A percentile compares a stretch with the other conserved stretches of the same genome.
Conservation (phyloP, 2,113 vertebrate genomes). For the Apus apus region DNA sequence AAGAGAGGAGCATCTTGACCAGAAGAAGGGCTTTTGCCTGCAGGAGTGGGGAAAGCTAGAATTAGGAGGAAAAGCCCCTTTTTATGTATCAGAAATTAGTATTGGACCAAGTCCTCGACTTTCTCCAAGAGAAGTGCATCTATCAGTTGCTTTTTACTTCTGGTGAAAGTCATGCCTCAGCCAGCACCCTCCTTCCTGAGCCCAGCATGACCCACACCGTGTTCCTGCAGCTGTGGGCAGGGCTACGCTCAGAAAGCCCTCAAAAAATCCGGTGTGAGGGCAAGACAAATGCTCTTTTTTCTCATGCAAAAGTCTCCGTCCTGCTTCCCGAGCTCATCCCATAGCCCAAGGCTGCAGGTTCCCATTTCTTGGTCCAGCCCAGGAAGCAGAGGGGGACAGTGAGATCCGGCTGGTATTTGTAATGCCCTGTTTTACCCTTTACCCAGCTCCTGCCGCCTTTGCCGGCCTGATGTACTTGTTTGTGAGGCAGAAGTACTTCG, state of each 20-base stretch:
- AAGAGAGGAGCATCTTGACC: background rate
- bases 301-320: background rate
- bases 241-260: background rate
- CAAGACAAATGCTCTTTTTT: background rate
- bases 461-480: conserved; percentile 91
- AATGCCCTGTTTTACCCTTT: background rate
- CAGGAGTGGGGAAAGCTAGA: background rate
- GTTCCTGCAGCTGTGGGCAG: background rate
- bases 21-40: background rate
- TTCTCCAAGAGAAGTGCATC: background rate
- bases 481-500: conserved; percentile 94
- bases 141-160: background rate
- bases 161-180: background rate
- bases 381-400: background rate
- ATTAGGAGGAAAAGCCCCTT: background rate
- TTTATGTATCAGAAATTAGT: background rate
- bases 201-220: background rate
- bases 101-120: background rate
- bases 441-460: conserved; percentile 88
- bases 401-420: background rate
- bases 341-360: background rate
- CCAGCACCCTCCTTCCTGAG: background rate
- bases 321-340: background rate
- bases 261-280: background rate
- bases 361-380: rapidly evolving